A percentile compares a stretch with the other conserved stretches of the same genome.
These are phyloP conservation scores for Platichthys stellatus DNA, from an alignment of 2,113 vertebrate genomes.

Conservation along the genomic window DNA sequence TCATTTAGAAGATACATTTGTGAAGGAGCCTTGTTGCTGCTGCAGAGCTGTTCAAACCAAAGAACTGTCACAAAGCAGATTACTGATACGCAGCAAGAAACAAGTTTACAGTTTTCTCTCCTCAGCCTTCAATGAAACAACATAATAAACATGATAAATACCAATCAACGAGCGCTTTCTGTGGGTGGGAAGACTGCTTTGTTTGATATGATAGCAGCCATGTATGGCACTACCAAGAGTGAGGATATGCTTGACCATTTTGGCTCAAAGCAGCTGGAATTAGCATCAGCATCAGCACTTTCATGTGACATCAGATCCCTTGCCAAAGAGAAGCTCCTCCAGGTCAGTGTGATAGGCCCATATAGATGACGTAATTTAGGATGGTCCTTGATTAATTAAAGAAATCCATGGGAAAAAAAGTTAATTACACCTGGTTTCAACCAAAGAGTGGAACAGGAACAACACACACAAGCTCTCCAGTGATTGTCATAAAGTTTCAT, in stretches of 20 bases:
- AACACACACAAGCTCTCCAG: constrained; percentile 36
- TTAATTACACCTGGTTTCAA: background rate
- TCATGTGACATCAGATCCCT: background rate
- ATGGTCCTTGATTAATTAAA: background rate
- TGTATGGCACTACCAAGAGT: constrained; percentile 29
- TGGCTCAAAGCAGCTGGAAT: background rate
- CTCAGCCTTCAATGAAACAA: too few relatives aligned
- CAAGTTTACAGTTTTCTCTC: background rate
- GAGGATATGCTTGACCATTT: background rate
- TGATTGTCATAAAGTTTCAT: constrained; percentile 62
- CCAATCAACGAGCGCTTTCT: too few relatives aligned
- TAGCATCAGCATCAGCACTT: background rate
- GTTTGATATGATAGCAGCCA: too few relatives aligned
- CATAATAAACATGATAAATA: too few relatives aligned
- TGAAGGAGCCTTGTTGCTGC: background rate
- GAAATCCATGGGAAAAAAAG: background rate
- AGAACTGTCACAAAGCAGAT: background rate
- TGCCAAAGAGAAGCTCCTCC: too few relatives aligned
- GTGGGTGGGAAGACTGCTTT: too few relatives aligned
- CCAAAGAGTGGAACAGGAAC: constrained; percentile 14
- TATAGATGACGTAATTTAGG: background rate
- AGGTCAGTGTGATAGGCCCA: background rate
- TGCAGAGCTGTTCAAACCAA: background rate
- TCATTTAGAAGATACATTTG: background rate
- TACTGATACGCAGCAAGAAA: background rate